Percentiles rank a stretch among this genome's conserved stretches.
phyloP scores from a whole-genome alignment of 2,888 invertebrate species.

The Limnephilus rhombicus region DNA sequence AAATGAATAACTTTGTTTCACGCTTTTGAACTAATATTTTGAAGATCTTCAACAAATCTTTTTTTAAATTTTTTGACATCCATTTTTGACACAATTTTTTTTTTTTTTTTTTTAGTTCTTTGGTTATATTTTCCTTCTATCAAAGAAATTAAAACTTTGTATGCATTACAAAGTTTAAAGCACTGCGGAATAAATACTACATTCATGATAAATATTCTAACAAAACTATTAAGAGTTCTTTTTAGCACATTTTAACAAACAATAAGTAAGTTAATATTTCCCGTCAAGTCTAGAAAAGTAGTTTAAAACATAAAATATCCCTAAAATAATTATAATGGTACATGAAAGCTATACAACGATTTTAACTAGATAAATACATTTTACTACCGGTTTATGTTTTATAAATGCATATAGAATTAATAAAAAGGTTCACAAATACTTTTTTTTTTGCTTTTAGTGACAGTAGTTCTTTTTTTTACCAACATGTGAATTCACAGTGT shows the following conservation, averaged over 20 bases:
- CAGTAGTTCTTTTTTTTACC: not conserved
- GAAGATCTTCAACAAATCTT: slow-evolving; percentile 22
- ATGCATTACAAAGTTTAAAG: not conserved
- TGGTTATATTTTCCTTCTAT: not conserved
- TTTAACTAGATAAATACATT: not conserved
- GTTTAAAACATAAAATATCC: not conserved
- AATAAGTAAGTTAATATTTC: not conserved
- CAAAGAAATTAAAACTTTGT: not conserved
- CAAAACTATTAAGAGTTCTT: too few relatives aligned
- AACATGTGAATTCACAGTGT: not conserved
- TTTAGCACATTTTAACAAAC: not conserved
- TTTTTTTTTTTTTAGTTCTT: not conserved
- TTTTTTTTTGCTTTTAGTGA: not conserved
- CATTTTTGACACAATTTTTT: not conserved
- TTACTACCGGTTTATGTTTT: not conserved
- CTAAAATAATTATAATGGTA: slow-evolving; percentile 8
- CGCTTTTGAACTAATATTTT: slow-evolving; percentile 33
- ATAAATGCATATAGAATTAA: not conserved
- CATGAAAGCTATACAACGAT: not conserved
- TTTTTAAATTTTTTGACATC: not conserved
- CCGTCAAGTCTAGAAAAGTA: not conserved
- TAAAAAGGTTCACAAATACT: not conserved
- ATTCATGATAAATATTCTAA: not conserved
- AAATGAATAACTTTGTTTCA: not conserved
- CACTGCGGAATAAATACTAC: not conserved